Base-by-base conservation (phyloP, 2,888 invertebrate species). In the Anthophora plumipes region DNA sequence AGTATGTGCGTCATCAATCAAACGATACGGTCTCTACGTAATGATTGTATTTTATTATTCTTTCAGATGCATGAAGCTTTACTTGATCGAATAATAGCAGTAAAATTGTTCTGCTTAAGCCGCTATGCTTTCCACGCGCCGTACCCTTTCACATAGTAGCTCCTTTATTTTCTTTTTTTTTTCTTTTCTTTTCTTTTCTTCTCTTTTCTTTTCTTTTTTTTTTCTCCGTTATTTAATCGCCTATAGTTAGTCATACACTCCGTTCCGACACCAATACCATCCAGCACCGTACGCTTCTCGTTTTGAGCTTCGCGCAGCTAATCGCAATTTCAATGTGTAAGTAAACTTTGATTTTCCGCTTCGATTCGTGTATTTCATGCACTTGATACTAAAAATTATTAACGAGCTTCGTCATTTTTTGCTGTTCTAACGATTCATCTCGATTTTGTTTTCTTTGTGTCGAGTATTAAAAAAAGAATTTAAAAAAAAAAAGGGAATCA, bases 51-150 rank as follows among this genome's bases (percentile, higher is more conserved):
- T 85, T 92, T 91, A 89, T 90, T 90, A 89, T 92, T 91, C 85
- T 93, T 93, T 92, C 93, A 93, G 93, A 92, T 92, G 92, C 92
- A 92, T 92, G 92, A 93, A 90, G 92, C 91, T 93, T 92, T 91
- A 85, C 88, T 91, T 91, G 90, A 91, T 89, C 89, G 88, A 91
- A 90, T 91, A 91, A 91, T 89, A 91, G 88, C 90, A 91, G 91
- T 91, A 86, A 89, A 84, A 82, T 80, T 90, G 91, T 82, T 91
- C 89, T 87, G 91, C 92, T 92, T 92, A 92, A 85, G 91, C 92
- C 93, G 92, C 92, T 93, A 93, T 93, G 93, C 93, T 93, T 93
- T 93, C 89, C 88, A 92, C 90, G 89, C 89, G 90, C 83, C 59
- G 77, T 63, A 81, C 57, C 74, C 78, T 43, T 54, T 57, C 55